These are phyloP conservation scores for Parnassius orleans DNA, from an alignment of 2,888 invertebrate species.

Conservation along the genomic window DNA sequence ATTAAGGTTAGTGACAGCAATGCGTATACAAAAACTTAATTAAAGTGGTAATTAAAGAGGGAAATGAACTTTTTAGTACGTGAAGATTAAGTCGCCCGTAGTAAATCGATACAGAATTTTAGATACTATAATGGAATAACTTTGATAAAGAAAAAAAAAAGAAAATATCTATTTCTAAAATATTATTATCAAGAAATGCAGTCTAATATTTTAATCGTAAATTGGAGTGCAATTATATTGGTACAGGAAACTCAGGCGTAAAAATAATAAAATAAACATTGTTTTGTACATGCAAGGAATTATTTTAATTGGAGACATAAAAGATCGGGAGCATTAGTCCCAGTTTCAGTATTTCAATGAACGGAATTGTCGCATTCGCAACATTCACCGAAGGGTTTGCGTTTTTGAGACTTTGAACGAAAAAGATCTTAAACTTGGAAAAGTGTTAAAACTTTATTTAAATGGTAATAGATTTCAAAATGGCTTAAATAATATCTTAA, in stretches of 20 bases:
- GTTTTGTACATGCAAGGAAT: conserved; percentile 43
- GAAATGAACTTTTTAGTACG: conserved; percentile 24
- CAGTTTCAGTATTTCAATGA: conserved; percentile 61
- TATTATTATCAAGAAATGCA: too few species aligned
- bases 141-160: too few species aligned
- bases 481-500: conserved; percentile 32
- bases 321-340: conserved; percentile 63
- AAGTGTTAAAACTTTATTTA: conserved; percentile 35
- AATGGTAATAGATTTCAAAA: conserved; percentile 32
- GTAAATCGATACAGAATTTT: too few species aligned
- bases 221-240: conserved; percentile 10
- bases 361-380: conserved; percentile 70
- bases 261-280: conserved; percentile 33
- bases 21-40: conserved; percentile 25
- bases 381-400: conserved; percentile 45
- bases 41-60: conserved; percentile 21
- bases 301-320: conserved; percentile 70
- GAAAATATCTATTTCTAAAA: too few species aligned
- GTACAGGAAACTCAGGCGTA: conserved; percentile 18
- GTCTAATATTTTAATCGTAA: neutral
- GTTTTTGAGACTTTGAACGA: conserved; percentile 62
- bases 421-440: conserved; percentile 28
- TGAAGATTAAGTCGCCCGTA: neutral
- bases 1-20: conserved; percentile 39
- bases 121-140: too few species aligned